Evolutionary conservation across 2,888 invertebrate species (phyloP), one percentile per base, ranked within the genome.

Genomic region (Trissonchulus sp.): DNA sequence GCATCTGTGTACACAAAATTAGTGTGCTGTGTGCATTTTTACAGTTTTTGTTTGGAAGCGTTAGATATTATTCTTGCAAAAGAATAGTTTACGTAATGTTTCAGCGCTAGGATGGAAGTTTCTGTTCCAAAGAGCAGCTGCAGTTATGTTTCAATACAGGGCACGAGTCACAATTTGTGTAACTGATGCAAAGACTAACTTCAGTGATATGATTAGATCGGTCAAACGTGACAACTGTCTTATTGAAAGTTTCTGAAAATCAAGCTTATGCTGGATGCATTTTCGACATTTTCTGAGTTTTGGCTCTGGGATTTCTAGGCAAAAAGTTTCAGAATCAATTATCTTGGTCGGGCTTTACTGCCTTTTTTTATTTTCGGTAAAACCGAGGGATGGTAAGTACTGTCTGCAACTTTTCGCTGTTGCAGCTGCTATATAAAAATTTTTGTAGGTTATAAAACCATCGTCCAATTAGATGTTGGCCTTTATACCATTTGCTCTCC

Each of bases 331-430:
- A 8, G n/a, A 65, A 65, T 65, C 30, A 18, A 65, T 65, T 15
- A 65, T 65, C 31, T 34, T 8, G 3, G 65, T 31, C 3, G 65
- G 65, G 30, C n/a, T 31, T 28, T 28, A 65, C 15, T 34, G 8
- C 3, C 65, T 15, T 65, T 65, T 65, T 34, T 65, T 28, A 65
- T 65, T 65, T 8, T 28, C 65, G n/a, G 8, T 8, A 65, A 65
- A 65, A 31, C 65, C 65, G 30, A 65, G 34, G 30, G 65, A 65
- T 28, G 3, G 15, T 28, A 65, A 65, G n/a, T 65, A 8, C 8
- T 34, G 8, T 28, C 65, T 65, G n/a, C 65, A 65, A 31, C 31
- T 8, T 18, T 18, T 15, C 8, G 65, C 8, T 18, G 15, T 8
- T 34, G 30, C 31, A 8, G 8, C 15, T 28, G 65, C 30, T 65